Percentiles rank a stretch among this genome's conserved stretches.
These are phyloP conservation scores for Pionites leucogaster DNA, from an alignment of 2,113 vertebrate species.

Conservation along the genomic window DNA sequence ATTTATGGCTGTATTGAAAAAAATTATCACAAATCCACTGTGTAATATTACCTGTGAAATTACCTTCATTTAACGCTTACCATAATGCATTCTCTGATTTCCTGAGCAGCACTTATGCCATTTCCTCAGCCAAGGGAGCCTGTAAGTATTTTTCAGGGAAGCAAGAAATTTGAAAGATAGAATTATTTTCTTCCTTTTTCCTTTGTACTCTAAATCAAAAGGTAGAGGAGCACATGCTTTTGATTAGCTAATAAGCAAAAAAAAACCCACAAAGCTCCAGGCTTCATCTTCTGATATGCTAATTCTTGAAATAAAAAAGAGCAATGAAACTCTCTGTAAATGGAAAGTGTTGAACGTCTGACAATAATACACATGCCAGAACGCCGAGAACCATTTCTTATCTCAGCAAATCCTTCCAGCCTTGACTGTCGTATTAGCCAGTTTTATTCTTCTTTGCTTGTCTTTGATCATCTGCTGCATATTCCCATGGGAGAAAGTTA, in stretches of 20 bases:
- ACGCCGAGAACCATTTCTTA: conserved; percentile 17
- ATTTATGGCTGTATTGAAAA: background rate
- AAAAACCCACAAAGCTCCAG: background rate
- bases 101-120: background rate
- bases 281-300: conserved; percentile 33
- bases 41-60: background rate
- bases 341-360: background rate
- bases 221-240: background rate
- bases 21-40: background rate
- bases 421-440: conserved; percentile 59
- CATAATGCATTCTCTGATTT: background rate
- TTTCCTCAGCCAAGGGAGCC: background rate
- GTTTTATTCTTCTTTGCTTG: conserved; percentile 64
- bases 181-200: background rate
- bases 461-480: conserved; percentile 48
- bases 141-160: background rate
- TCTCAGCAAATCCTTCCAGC: conserved; percentile 57
- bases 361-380: conserved; percentile 57
- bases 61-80: background rate
- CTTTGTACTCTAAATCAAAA: conserved; percentile 16
- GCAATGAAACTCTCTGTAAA: background rate
- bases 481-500: conserved; percentile 35
- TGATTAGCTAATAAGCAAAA: background rate
- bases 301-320: conserved; percentile 36
- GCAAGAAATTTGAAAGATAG: background rate